Conservation (phyloP, 2,888 invertebrate genomes). For the Hyles lineata region DNA sequence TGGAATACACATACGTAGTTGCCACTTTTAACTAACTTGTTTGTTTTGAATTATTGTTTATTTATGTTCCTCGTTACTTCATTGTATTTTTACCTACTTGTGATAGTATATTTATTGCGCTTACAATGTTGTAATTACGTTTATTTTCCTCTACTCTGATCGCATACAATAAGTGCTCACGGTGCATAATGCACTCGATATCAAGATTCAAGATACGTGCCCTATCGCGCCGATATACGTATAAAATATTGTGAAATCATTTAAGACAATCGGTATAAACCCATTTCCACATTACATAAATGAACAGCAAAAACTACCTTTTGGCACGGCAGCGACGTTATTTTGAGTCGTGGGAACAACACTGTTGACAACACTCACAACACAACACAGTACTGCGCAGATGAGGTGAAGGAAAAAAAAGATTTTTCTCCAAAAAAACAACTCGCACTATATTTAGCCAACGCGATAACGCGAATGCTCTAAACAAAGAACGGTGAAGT, state of each 20-base stretch:
- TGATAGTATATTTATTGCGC: neutral
- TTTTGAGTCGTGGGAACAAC: conserved; percentile 66
- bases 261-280: conserved; percentile 39
- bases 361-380: conserved; percentile 57
- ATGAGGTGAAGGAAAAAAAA: conserved; percentile 55
- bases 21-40: neutral
- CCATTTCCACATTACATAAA: conserved; percentile 49
- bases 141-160: conserved; percentile 7
- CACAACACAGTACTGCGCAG: conserved; percentile 66
- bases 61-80: neutral
- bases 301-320: conserved; percentile 66
- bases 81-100: neutral
- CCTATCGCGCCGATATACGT: neutral
- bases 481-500: conserved; percentile 51
- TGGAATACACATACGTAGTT: neutral
- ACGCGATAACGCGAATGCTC: conserved; percentile 65
- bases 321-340: conserved; percentile 71
- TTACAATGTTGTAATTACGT: neutral
- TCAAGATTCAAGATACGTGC: conserved; percentile 23
- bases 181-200: conserved; percentile 4
- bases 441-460: conserved; percentile 76
- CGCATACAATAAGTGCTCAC: no score
- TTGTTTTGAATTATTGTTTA: neutral
- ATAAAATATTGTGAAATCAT: conserved; percentile 4
- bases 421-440: conserved; percentile 50